phyloP scores from a whole-genome alignment of 35 echinoderm and acorn worm genomes.

The Strongylocentrotus purpuratus region DNA sequence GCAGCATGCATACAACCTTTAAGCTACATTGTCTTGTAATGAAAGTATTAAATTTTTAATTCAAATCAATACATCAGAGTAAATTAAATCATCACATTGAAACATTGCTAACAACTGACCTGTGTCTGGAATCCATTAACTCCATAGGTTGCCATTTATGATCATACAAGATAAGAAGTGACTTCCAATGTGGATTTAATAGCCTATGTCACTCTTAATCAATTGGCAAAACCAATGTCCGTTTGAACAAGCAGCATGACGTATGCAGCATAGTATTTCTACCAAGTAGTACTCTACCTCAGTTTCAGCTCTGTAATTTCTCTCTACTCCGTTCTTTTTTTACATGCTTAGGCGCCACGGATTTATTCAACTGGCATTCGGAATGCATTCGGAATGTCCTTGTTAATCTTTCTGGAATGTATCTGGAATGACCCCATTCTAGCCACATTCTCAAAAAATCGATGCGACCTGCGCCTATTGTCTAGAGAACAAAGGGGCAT shows the following conservation, averaged over 20 bases:
- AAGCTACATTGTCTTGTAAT: no score
- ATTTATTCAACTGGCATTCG: no score
- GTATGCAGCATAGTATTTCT: background rate
- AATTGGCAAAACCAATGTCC: background rate
- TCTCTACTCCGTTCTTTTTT: background rate
- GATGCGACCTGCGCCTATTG: no score
- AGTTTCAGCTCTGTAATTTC: background rate
- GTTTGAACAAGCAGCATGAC: background rate
- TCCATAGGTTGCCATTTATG: background rate
- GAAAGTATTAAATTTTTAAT: no score
- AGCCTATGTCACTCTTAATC: background rate
- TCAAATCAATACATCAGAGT: no score
- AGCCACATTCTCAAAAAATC: no score
- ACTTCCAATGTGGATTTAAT: slow-evolving; percentile 11
- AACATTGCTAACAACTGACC: background rate
- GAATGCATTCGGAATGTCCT: no score
- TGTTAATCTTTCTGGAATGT: no score
- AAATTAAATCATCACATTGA: background rate
- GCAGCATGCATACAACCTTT: no score
- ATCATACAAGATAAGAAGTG: background rate
- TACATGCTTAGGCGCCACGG: no score
- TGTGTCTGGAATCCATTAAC: background rate
- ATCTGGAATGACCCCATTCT: no score
- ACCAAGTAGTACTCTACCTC: background rate
- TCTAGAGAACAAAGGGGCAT: no score